These are phyloP conservation scores for Microcebus lehilahytsara DNA, from an alignment of 2,113 vertebrate genomes.

Conservation along the genomic window DNA sequence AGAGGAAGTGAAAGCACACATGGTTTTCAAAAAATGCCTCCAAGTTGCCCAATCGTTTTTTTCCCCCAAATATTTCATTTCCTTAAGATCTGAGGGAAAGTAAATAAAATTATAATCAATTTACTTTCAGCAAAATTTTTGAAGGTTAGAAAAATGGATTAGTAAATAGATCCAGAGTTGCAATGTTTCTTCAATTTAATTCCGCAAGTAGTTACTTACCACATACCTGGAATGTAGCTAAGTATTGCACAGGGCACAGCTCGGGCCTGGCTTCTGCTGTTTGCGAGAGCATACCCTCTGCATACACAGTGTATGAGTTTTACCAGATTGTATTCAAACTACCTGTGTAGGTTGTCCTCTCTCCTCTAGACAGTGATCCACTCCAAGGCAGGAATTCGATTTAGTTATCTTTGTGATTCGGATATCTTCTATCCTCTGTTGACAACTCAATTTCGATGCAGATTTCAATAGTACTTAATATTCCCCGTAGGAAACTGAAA, in stretches of 20 bases:
- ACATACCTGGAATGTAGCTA: not conserved
- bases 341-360: not conserved
- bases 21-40: not conserved
- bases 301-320: not conserved
- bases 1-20: slow-evolving; percentile 10
- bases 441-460: not conserved
- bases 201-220: not conserved
- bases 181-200: not conserved
- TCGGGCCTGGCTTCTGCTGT: not conserved
- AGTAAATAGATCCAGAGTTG: not conserved
- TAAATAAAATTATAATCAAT: slow-evolving; percentile 9
- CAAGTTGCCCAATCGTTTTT: not conserved
- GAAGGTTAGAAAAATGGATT: slow-evolving; percentile 23
- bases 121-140: slow-evolving; percentile 8
- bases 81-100: not conserved
- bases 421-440: not conserved
- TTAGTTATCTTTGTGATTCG: not conserved
- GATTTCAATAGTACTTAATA: not conserved
- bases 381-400: not conserved
- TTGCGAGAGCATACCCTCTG: too few species aligned
- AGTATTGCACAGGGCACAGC: too few species aligned
- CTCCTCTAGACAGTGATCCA: not conserved
- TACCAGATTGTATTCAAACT: not conserved
- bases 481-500: not conserved
- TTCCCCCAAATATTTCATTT: slow-evolving; percentile 47